These are phyloP conservation scores for Drosophila picticornis DNA, from an alignment of 2,888 invertebrate genomes.

Conservation along the genomic window DNA sequence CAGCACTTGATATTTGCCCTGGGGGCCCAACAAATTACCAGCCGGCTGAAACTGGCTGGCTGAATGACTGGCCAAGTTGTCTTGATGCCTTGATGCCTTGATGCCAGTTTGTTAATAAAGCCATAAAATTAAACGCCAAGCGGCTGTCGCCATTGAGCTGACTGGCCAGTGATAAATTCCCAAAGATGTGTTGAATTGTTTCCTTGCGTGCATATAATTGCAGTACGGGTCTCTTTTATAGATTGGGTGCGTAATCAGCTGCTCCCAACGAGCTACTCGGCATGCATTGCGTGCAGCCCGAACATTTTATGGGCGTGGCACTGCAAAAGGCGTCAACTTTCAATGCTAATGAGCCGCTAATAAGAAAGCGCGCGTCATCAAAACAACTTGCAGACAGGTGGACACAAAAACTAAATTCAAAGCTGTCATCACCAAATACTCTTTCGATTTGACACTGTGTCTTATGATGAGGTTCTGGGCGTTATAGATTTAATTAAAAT, in stretches of 20 bases:
- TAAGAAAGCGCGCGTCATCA: slow-evolving; percentile 59
- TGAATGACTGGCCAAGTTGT: slow-evolving; percentile 6
- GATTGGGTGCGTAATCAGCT: slow-evolving; percentile 59
- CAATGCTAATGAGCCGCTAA: slow-evolving; percentile 72
- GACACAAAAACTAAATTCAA: neutral
- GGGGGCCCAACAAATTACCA: slow-evolving; percentile 72
- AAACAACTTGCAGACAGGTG: slow-evolving; percentile 13
- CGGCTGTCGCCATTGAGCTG: slow-evolving; percentile 40
- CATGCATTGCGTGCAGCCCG: slow-evolving; percentile 26
- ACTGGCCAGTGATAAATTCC: slow-evolving; percentile 69
- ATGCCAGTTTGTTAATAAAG: slow-evolving; percentile 67
- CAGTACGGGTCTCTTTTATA: slow-evolving; percentile 29
- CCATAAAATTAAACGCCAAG: slow-evolving; percentile 78
- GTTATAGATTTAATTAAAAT: slow-evolving; percentile 64
- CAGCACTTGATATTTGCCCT: slow-evolving; percentile 53
- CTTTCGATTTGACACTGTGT: neutral
- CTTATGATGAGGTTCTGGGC: slow-evolving; percentile 34
- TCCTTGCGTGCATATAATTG: slow-evolving; percentile 78
- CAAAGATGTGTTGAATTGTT: slow-evolving; percentile 73
- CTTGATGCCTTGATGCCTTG: slow-evolving; percentile 16
- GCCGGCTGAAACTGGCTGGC: slow-evolving; percentile 29
- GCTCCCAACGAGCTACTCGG: slow-evolving; percentile 35
- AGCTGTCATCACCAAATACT: slow-evolving; percentile 1
- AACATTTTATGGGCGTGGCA: slow-evolving; percentile 51
- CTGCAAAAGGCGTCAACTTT: slow-evolving; percentile 58